Evolutionary conservation across 2,113 vertebrate genomes (phyloP), one percentile per base, ranked within the genome.

Genomic region (Brachypteracias leptosomus): DNA sequence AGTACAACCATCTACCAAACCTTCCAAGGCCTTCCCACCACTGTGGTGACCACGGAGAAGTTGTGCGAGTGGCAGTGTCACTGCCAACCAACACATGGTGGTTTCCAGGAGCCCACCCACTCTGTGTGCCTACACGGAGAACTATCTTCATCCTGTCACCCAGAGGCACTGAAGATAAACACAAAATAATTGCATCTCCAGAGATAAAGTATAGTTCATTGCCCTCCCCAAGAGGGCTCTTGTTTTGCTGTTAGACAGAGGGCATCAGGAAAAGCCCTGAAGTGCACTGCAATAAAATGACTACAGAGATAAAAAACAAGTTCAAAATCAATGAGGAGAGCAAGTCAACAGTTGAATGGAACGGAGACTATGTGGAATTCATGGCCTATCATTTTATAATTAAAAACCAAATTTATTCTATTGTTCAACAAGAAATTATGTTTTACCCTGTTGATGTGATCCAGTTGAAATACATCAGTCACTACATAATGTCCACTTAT

Each of bases 131-230:
- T 33, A 22, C 22, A 19, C 2, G 4, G 20, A 47, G 36, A 58
- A 3, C 44, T 33, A 44, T 31, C 80, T n/a, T 55, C 36, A 19
- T 14, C 52, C 24, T 5, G 7, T n/a, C 62, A 16, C 81, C 90
- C 76, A 54, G 80, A 77, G 94, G 85, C 59, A 87, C 5, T 44
- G n/a, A 38, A 22, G 74, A 93, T 68, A 96, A 97, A 97, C 92
- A 97, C 65, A 59, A 93, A 97, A 92, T 98, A 99, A 99, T 98
- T 98, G 97, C 91, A 80, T 97, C 99, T 98, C 98, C 46, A 72
- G 98, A 98, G 99, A 98, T 96, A 62, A 94, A 94, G 75, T 11
- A 75, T 63, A 97, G 97, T 92, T 96, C 94, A 96, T 57, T 84
- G 55, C 29, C 88, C 98, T 96, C 70, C 36, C 94, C 25, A 84